Evolutionary conservation across 2,113 vertebrate species (phyloP), one percentile per base, ranked within the genome.

Genomic region (Urocolius indicus): DNA sequence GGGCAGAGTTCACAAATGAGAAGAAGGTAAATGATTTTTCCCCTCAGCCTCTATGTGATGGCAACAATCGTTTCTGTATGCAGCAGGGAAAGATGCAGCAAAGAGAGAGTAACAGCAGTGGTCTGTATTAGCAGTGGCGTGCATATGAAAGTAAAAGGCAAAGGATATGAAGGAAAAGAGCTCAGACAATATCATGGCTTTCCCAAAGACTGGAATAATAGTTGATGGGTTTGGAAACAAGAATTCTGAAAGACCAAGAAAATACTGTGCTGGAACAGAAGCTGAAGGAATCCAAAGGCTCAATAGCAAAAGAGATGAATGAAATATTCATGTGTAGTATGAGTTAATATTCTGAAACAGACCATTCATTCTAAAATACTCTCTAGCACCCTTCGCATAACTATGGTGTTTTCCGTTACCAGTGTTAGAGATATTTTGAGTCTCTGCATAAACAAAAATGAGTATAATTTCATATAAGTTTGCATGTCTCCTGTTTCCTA

Each of bases 301-400:
- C 45, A 85, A 83, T 9, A 88, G 30, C 36, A 71, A 89, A 67
- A n/a, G 7, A 14, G 15, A 55, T 62, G 43, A 84, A 76, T 75
- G 26, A 68, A 82, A 77, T 12, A 26, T 48, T 87, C 18, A 36
- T 12, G 17, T 23, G n/a, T 34, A 88, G 19, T 26, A 65, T 3
- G 18, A 84, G 48, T 30, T 41, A 86, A 54, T 45, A 81, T 71
- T 87, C 80, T 95, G 88, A 95, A 94, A 93, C 24, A 43, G 74
- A 63, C 30, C 58, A 52, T 26, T 93, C 66, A 81, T 67, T 90
- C 54, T 61, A 89, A 85, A 93, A 89, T 54, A 82, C 18, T n/a
- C 16, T 62, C 20, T 82, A 67, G 8, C n/a, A 76, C 6, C 34
- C 32, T 57, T 79, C 36, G 78, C 10, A 3, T 6, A 76, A 30